Percentiles rank a stretch among this genome's conserved stretches.
Evolutionary conservation across 2,113 vertebrate species (phyloP).

Genomic region (Vulpes vulpes): DNA sequence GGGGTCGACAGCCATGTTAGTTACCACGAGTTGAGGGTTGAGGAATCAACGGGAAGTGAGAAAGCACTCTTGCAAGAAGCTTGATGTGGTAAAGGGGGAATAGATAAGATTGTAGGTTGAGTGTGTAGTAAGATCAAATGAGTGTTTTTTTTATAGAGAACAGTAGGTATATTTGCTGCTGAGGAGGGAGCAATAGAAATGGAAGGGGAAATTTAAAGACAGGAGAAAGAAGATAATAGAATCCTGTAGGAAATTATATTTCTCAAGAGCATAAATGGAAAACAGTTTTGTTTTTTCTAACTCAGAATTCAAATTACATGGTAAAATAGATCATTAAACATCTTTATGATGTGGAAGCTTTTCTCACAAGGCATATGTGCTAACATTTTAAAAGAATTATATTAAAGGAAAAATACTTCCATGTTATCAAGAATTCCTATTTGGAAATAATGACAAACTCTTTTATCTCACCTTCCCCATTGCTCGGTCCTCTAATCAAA

Average conservation of each 20-base stretch:
- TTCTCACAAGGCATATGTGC: not conserved
- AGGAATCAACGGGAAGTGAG: not conserved
- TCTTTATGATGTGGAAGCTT: not conserved
- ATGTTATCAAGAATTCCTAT: not conserved
- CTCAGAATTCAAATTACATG: not conserved
- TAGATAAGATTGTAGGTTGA: not conserved
- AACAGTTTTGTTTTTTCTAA: not conserved
- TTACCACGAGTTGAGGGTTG: not conserved
- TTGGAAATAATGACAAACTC: not conserved
- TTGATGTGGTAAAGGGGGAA: not conserved
- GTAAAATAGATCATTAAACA: not conserved
- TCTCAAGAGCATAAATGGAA: not conserved
- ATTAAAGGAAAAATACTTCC: not conserved
- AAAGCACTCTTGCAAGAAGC: not conserved
- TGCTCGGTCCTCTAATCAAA: not conserved
- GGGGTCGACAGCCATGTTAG: not conserved
- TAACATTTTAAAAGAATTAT: not conserved
- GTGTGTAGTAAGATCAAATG: not conserved
- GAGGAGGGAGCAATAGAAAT: not conserved
- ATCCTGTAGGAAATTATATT: not conserved
- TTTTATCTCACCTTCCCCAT: not conserved
- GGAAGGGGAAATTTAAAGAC: not conserved
- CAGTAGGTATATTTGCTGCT: not conserved
- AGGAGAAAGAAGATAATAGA: not conserved
- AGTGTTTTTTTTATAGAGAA: not conserved